Conservation (phyloP, 2,888 invertebrate species). For the Mythimna impura region DNA sequence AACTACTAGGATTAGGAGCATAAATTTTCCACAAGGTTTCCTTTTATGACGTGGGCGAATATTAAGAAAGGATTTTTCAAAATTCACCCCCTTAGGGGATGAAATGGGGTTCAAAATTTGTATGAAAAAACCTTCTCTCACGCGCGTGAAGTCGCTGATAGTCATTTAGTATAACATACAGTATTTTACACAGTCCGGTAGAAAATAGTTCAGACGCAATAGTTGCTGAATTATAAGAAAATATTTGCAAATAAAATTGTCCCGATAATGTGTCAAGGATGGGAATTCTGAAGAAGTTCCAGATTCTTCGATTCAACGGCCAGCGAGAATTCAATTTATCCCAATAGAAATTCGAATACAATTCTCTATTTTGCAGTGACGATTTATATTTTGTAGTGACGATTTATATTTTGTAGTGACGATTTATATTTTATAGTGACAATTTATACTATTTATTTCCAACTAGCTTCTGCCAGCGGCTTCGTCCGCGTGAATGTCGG, state of each 20-base stretch:
- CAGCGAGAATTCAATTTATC: constrained; percentile 16
- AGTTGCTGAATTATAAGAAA: constrained; percentile 1
- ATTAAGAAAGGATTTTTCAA: no score
- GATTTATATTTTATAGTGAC: no score
- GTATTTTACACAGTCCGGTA: background rate
- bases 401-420: no score
- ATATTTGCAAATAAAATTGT: constrained; percentile 6
- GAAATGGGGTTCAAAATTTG: no score
- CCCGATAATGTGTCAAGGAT: background rate
- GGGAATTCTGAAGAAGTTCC: constrained; percentile 5
- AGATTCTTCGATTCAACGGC: constrained; percentile 11
- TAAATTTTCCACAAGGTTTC: no score
- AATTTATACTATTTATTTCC: background rate
- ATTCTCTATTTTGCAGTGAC: constrained; percentile 4
- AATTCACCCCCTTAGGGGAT: no score
- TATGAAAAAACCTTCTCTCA: no score
- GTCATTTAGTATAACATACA: no score
- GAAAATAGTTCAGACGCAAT: background rate
- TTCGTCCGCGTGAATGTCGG: no score
- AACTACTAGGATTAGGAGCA: no score
- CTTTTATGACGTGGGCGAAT: no score
- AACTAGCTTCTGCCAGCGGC: background rate
- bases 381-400: background rate
- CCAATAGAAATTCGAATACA: constrained; percentile 8
- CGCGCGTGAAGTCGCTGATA: no score